Evolutionary conservation across 1,140 invertebrate genomes (phyloP), one percentile per base, ranked within the genome.

Genomic region (Bicyclus anynana): DNA sequence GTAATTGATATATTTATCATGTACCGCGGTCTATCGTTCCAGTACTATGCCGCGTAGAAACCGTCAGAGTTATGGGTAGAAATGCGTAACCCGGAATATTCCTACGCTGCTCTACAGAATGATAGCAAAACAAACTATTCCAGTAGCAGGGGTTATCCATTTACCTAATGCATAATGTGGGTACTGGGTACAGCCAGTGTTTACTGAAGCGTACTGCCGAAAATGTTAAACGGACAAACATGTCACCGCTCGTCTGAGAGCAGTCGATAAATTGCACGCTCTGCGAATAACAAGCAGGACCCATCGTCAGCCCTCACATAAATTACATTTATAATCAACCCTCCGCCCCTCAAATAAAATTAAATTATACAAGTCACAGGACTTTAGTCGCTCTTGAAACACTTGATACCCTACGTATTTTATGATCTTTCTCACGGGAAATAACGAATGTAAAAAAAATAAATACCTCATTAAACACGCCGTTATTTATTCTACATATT

Each of bases 291-390:
- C 72, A 79, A 77, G 69, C 62, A 72, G 71, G 49, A 37, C 56
- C 59, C 49, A 63, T 75, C 69, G 74, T 76, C 73, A 74, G 58
- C 55, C 69, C 66, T 68, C 70, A 76, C 73, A 83, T 81, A 84
- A 84, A 84, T 84, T 84, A 75, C 81, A 84, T 84, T 80, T 82
- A 82, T 80, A 84, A 82, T 84, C 77, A 82, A 80, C 74, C 70
- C 62, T 53, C 62, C 65, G 59, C 62, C 77, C 73, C 71, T 44
- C 61, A 70, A 77, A 80, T 74, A 65, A 80, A 82, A 80, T 82
- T 76, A 77, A 82, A 80, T 82, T 84, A 77, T 77, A 81, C 77
- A 71, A 75, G 76, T 67, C 68, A 71, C 57, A 68, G 67, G 69
- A 44, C 20, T 40, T 40, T 17, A 40, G 37, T 40, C 13, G 5